Evolutionary conservation across 2,113 vertebrate species (phyloP).

Genomic region (Neotragus pygmaeus): DNA sequence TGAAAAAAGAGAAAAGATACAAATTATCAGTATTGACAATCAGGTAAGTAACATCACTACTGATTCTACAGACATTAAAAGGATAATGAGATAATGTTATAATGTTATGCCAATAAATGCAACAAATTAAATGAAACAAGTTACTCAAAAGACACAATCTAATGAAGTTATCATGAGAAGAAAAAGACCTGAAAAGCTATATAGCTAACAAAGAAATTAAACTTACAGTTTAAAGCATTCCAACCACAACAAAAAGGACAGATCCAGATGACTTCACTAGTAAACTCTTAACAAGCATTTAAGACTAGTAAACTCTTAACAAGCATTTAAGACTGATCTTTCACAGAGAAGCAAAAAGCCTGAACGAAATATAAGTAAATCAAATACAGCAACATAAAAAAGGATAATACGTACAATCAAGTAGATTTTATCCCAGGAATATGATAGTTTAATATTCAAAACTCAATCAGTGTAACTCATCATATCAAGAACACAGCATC

Average conservation of each 20-base stretch:
- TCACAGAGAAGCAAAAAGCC: background rate
- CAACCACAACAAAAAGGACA: background rate
- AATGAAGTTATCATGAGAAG: background rate
- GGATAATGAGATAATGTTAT: background rate
- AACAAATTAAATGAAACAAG: background rate
- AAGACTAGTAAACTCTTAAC: background rate
- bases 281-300: background rate
- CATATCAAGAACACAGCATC: background rate
- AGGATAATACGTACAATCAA: background rate
- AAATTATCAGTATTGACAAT: background rate
- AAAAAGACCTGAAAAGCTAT: background rate
- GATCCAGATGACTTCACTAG: background rate
- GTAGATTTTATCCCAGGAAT: background rate
- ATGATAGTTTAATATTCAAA: constrained; percentile 16
- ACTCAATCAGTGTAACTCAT: background rate
- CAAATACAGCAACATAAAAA: background rate
- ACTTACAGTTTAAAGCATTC: background rate
- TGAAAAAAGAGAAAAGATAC: background rate
- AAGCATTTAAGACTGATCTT: background rate
- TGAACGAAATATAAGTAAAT: background rate
- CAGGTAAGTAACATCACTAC: background rate
- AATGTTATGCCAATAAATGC: background rate
- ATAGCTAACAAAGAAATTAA: background rate
- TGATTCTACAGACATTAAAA: background rate
- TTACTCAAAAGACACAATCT: background rate